Evolutionary conservation across 2,888 invertebrate genomes (phyloP).

Genomic region (Synanthedon myopaeformis): DNA sequence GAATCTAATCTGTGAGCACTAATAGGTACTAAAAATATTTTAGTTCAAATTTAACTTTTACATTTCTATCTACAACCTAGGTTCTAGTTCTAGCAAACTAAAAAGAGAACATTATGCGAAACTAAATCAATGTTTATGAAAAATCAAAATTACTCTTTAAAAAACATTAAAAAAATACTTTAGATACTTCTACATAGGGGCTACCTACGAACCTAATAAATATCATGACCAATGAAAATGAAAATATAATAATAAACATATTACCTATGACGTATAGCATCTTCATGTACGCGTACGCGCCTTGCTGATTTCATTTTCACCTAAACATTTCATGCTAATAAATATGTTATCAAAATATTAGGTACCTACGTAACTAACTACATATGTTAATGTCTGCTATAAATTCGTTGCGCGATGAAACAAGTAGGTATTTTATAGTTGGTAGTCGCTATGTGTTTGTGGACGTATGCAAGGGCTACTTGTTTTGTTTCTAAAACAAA

Average conservation of each 20-base stretch:
- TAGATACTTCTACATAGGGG: constrained; percentile 30
- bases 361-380: background rate
- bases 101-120: too few relatives aligned
- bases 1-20: too few relatives aligned
- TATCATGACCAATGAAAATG: constrained; percentile 12
- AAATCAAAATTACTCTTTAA: background rate
- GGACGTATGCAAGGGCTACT: background rate
- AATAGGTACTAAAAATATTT: too few relatives aligned
- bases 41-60: too few relatives aligned
- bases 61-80: too few relatives aligned
- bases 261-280: constrained; percentile 69
- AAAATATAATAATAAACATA: constrained; percentile 28
- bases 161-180: background rate
- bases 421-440: background rate
- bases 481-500: background rate
- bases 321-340: constrained; percentile 66
- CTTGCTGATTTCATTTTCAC: constrained; percentile 68
- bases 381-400: background rate
- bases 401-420: background rate
- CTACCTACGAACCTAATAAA: constrained; percentile 20
- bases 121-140: background rate
- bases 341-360: constrained; percentile 18
- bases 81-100: too few relatives aligned
- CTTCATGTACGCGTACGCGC: constrained; percentile 68
- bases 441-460: background rate